Conservation (phyloP, 2,113 vertebrate species). For the Illadopsis cleaveri region DNA sequence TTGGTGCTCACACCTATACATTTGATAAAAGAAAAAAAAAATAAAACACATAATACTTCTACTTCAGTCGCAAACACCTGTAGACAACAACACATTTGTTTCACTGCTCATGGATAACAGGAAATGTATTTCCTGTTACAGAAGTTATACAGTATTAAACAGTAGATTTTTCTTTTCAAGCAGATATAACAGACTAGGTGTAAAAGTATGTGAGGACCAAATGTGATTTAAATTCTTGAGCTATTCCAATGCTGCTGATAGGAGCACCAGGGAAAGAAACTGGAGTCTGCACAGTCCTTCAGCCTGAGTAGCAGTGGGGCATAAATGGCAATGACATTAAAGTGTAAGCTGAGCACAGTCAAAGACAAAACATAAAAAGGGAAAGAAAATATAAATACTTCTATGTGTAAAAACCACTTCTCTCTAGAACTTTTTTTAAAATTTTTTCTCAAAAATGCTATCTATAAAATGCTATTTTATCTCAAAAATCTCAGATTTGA, state of each 20-base stretch:
- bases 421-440: background rate
- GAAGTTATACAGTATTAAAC: background rate
- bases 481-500: background rate
- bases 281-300: background rate
- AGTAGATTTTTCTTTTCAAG: background rate
- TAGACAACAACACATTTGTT: background rate
- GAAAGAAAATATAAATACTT: background rate
- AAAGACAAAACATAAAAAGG: background rate
- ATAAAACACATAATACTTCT: background rate
- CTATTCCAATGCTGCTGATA: background rate
- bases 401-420: background rate
- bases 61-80: background rate
- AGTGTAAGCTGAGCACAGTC: background rate
- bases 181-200: background rate
- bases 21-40: background rate
- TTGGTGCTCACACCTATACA: constrained; percentile 16
- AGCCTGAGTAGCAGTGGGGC: background rate
- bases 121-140: background rate
- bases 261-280: background rate
- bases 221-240: background rate
- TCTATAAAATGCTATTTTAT: background rate
- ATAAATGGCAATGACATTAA: background rate
- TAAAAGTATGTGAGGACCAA: background rate
- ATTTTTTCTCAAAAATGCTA: background rate
- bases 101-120: background rate